Evolutionary conservation across 2,888 invertebrate genomes (phyloP), one percentile per base, ranked within the genome.

Genomic region (Micoletzkya japonica): DNA sequence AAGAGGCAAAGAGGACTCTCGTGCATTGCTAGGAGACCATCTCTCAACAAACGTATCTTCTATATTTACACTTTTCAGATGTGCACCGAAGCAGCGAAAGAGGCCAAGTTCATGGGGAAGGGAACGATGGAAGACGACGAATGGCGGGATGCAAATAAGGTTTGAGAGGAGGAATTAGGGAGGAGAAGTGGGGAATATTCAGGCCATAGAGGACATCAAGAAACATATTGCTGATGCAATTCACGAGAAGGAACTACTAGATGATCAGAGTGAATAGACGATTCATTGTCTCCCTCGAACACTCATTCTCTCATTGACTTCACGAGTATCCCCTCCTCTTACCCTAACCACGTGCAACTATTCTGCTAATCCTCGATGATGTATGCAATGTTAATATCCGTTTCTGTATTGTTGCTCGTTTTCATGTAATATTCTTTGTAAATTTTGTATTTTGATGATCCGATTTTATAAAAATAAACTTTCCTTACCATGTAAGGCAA

Each of bases 71-170:
- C n/a, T n/a, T n/a, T 61, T 63, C 68, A 78, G 78, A 71, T 77
- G 57, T 77, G 77, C 68, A 76, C 76, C 37, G 72, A 59, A 1
- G 76, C 64, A 24, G 76, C 79, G 10, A 77, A 79, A 70, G 79
- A 79, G 72, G 77, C 79, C 4, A 79, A 79, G 44, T 79, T 76
- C 44, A 70, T 70, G 44, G 79, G 79, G 7, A 77, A 77, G 68
- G 77, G 77, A 28, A 67, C 72, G 17, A 59, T 79, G 34, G 76
- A 75, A 1, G 77, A 79, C 54, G 79, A 79, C 17, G 76, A 77
- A 24, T 77, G 73, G 68, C 70, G 72, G 52, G 79, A 79, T 37
- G 73, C 76, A n/a, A 77, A 77, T 36, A 76, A 74, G 70, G 60
- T 75, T n/a, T 74, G 74, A 50, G 75, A 54, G 26, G 7, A 66